A percentile compares a stretch with the other conserved stretches of the same genome.
These are phyloP conservation scores for Herpetotheres cachinnans DNA, from an alignment of 2,113 vertebrate genomes.

Conservation along the genomic window DNA sequence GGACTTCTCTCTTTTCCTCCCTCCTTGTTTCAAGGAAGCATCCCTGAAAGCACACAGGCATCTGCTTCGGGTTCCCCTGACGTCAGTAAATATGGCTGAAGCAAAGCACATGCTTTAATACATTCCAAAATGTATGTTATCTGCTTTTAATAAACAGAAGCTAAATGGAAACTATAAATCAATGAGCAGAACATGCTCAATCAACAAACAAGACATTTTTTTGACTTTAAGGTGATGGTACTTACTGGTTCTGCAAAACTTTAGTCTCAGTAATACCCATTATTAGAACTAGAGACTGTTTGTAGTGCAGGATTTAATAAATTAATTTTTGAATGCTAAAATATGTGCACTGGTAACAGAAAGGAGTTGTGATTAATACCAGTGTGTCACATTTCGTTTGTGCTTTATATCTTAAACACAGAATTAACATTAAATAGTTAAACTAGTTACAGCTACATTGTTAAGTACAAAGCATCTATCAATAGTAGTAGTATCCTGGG, in stretches of 20 bases:
- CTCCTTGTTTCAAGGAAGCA: not conserved
- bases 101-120: not conserved
- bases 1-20: not conserved
- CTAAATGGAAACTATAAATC: not conserved
- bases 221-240: not conserved
- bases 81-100: constrained; percentile 7
- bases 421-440: not conserved
- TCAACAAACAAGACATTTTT: not conserved
- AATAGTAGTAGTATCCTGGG: not conserved
- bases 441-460: not conserved
- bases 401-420: not conserved
- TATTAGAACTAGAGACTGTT: not conserved
- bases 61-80: constrained; percentile 13
- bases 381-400: not conserved
- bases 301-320: not conserved
- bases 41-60: constrained; percentile 2
- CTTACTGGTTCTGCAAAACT: not conserved
- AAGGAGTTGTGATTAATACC: not conserved
- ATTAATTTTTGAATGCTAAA: not conserved
- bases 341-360: not conserved
- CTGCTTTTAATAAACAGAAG: constrained; percentile 38
- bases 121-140: not conserved
- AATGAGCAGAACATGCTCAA: not conserved
- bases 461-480: not conserved
- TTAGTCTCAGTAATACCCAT: not conserved